These are phyloP conservation scores for Acanthococcus lagerstroemiae DNA, from an alignment of 2,888 invertebrate species.

Conservation along the genomic window DNA sequence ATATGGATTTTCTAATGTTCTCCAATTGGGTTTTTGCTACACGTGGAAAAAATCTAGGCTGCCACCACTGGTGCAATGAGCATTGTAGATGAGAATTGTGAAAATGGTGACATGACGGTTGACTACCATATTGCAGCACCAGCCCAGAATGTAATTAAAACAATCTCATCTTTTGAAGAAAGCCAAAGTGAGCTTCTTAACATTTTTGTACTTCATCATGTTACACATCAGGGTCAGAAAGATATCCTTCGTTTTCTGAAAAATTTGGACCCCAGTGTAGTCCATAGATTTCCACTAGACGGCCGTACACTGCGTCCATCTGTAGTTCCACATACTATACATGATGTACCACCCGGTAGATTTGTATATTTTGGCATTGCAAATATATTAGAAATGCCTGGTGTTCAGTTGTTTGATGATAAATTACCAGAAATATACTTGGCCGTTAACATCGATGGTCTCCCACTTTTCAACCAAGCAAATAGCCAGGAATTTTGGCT, in stretches of 20 bases:
- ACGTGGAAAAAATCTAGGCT: not conserved
- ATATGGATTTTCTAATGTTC: too few species aligned
- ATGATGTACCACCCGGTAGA: not conserved
- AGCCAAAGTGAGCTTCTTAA: not conserved
- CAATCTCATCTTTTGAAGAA: too few species aligned
- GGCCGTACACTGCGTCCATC: not conserved
- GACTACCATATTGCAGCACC: too few species aligned
- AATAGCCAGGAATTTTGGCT: not conserved
- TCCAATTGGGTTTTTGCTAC: too few species aligned
- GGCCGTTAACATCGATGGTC: constrained; percentile 1
- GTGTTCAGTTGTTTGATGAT: not conserved
- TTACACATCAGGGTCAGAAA: not conserved
- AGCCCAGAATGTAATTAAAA: too few species aligned
- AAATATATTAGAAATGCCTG: not conserved
- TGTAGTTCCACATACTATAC: not conserved
- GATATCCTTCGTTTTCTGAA: not conserved
- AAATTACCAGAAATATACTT: not conserved
- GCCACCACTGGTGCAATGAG: not conserved
- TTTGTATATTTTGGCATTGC: constrained; percentile 8
- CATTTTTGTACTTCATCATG: not conserved
- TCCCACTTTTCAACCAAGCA: not conserved
- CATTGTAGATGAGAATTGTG: too few species aligned
- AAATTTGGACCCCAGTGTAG: not conserved
- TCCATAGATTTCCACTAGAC: not conserved
- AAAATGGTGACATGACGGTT: too few species aligned